Evolutionary conservation across 35 echinoderm and acorn worm species (phyloP).

Genomic region (Chiridota heheva): DNA sequence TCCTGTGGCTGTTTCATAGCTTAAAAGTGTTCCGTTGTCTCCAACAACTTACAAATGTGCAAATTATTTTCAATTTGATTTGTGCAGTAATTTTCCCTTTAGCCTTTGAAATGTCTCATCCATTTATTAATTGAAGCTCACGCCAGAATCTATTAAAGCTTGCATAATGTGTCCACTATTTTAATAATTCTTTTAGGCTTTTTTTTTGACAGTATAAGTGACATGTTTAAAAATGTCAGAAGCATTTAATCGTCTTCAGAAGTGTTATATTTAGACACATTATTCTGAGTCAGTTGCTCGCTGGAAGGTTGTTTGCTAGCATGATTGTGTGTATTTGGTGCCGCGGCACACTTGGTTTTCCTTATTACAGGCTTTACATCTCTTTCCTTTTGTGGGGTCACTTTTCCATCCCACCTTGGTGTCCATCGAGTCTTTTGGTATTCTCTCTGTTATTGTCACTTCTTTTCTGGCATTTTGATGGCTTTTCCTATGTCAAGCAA

Average conservation of each 20-base stretch:
- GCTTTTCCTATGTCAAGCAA: conserved; percentile 32
- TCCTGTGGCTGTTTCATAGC: too few species aligned
- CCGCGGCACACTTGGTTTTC: conserved; percentile 5
- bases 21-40: too few species aligned
- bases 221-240: neutral
- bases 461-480: conserved; percentile 39
- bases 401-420: conserved; percentile 19
- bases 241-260: neutral
- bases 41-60: too few species aligned
- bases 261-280: neutral
- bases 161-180: too few species aligned
- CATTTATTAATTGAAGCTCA: too few species aligned
- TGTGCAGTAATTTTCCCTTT: too few species aligned
- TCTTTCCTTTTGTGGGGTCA: conserved; percentile 25
- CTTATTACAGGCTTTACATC: conserved; percentile 20
- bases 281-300: conserved; percentile 1
- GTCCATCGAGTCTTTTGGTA: too few species aligned
- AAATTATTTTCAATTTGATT: too few species aligned
- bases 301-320: neutral
- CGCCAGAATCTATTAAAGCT: too few species aligned
- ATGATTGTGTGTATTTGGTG: neutral
- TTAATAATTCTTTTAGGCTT: too few species aligned
- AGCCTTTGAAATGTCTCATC: too few species aligned
- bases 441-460: conserved; percentile 12
- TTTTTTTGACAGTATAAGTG: neutral